Base-by-base conservation (phyloP, 2,888 invertebrate genomes). In the Apomyelois bistriatella region DNA sequence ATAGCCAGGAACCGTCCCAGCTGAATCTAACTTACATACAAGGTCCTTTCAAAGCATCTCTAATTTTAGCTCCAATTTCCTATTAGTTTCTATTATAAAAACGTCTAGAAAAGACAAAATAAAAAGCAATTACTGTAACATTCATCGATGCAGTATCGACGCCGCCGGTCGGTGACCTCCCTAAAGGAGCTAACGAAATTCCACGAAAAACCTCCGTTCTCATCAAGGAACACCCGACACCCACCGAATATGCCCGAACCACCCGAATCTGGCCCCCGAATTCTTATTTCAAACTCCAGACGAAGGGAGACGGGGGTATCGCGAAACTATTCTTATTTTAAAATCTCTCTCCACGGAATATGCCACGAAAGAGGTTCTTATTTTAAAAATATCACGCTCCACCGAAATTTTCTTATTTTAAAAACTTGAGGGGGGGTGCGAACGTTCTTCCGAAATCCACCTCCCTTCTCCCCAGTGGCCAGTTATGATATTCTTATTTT, bases 311-410 rank as follows among this genome's bases (percentile, higher is more conserved):
- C 68, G 72, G 83, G 82, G 84, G 82, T 79, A 84, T 85, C 82
- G 85, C 84, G 80, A 88, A 90, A 90, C 89, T 90, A 89, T 89
- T 89, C 88, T 89, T 88, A 88, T 89, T 89, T 90, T 87, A 89
- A 87, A 89, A 89, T 86, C 86, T 85, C 82, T 85, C 88, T 85
- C 88, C 81, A 85, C 87, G 89, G 89, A 89, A 88, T 88, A 88
- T 87, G 86, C 85, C 85, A 82, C 88, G 86, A 85, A 84, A 85
- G 87, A 87, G 85, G 82, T 86, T 87, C 82, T 88, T 86, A 86
- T 88, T 89, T 88, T 89, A 84, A 88, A 89, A 90, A 90, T 90
- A 90, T 88, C 88, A 88, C 88, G 89, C 87, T 88, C 85, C 83
- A 87, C 87, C 89, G 80, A 89, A 88, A 88, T 88, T 88, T 88